A percentile compares a stretch with the other conserved stretches of the same genome.
Conservation (phyloP, 2,888 invertebrate species). For the Eueremaeus valkanovi region DNA sequence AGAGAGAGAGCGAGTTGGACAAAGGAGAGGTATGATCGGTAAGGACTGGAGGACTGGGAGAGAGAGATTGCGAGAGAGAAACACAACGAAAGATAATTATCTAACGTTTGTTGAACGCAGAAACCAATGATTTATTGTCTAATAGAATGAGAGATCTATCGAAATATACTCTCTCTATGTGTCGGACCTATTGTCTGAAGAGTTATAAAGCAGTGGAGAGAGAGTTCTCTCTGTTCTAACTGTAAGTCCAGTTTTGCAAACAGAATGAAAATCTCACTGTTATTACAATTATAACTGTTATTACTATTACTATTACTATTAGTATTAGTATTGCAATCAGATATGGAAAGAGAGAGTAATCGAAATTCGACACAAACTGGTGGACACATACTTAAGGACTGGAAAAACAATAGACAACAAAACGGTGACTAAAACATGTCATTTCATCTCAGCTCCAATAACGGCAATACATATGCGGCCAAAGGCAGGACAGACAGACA, state of each 20-base stretch:
- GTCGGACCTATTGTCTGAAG: neutral
- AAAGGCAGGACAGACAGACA: too few relatives aligned
- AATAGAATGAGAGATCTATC: neutral
- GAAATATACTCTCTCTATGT: neutral
- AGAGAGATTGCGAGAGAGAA: neutral
- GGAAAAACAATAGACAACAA: too few relatives aligned
- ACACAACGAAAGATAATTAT: neutral
- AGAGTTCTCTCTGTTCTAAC: too few relatives aligned
- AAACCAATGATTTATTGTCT: constrained; percentile 16
- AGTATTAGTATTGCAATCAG: neutral
- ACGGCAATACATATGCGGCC: too few relatives aligned
- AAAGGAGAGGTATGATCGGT: neutral
- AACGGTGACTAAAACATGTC: too few relatives aligned
- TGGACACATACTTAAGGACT: too few relatives aligned
- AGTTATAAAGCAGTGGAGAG: too few relatives aligned
- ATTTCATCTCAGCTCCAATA: too few relatives aligned
- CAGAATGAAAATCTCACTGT: neutral
- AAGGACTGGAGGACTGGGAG: neutral
- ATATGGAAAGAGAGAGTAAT: neutral
- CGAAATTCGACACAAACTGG: too few relatives aligned
- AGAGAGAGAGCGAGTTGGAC: neutral
- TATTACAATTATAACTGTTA: neutral
- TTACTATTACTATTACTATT: neutral
- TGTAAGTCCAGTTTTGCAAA: neutral
- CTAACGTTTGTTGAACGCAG: constrained; percentile 15